These are phyloP conservation scores for Tethea ocularis DNA, from an alignment of 2,888 invertebrate genomes.

Conservation along the genomic window DNA sequence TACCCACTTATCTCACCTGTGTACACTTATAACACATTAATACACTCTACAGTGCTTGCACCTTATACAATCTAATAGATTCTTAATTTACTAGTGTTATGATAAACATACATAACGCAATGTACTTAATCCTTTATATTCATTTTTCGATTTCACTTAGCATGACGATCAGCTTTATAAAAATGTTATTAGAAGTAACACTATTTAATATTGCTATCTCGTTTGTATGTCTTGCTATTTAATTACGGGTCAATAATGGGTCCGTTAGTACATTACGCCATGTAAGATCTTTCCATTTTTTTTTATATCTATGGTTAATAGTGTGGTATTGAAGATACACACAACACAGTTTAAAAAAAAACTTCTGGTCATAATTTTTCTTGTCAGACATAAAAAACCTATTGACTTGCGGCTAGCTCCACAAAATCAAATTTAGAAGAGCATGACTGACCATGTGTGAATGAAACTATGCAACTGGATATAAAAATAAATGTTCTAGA, in stretches of 20 bases:
- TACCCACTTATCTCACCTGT: neutral
- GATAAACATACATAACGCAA: neutral
- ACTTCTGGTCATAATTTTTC: neutral
- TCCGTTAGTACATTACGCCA: too few species aligned
- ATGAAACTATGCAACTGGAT: neutral
- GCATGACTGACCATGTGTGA: neutral
- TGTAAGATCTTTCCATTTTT: too few species aligned
- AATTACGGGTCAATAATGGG: too few species aligned
- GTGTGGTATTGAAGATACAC: neutral
- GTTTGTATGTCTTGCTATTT: neutral
- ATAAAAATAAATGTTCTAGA: neutral
- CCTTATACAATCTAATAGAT: neutral
- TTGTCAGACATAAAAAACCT: neutral
- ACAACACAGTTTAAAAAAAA: neutral
- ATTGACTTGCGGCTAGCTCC: too few species aligned
- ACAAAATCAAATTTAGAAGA: neutral
- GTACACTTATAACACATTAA: neutral
- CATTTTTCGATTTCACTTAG: neutral
- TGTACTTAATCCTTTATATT: too few species aligned
- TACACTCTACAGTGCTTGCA: neutral
- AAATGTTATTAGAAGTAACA: neutral
- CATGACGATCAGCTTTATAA: neutral
- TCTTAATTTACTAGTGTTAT: neutral
- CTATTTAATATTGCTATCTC: too few species aligned
- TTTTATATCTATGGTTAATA: neutral